A percentile compares a stretch with the other conserved stretches of the same genome.
phyloP scores from a whole-genome alignment of 2,113 vertebrate species.

The Sphyrna mokarran region DNA sequence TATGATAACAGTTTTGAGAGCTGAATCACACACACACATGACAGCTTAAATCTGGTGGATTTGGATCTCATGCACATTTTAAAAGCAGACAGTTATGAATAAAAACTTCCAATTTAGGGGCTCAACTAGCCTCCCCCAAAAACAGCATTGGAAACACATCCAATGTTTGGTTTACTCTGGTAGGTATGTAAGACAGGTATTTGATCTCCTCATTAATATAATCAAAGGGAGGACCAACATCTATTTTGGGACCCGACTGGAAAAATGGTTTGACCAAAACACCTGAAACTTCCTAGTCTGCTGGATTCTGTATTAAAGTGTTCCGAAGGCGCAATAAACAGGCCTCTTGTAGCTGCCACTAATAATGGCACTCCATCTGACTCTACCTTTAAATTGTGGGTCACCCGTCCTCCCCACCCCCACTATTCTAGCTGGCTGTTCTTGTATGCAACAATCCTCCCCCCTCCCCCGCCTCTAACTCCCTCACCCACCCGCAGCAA shows the following conservation, averaged over 20 bases:
- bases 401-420: too few species aligned
- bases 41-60: background rate
- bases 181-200: background rate
- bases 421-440: background rate
- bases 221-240: background rate
- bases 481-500: too few species aligned
- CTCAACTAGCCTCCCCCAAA: background rate
- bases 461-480: too few species aligned
- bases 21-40: background rate
- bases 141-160: background rate
- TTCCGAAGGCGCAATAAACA: background rate
- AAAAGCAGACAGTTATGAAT: background rate
- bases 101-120: background rate
- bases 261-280: background rate
- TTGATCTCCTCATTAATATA: background rate
- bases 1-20: background rate
- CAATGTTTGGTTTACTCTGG: background rate
- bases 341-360: background rate
- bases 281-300: background rate
- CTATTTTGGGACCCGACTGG: background rate
- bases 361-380: background rate
- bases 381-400: background rate
- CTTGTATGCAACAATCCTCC: background rate
- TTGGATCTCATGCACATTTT: background rate
- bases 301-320: background rate